These are phyloP conservation scores for Apodemus agrarius DNA, from an alignment of 2,797 vertebrate species.

Conservation along the genomic window DNA sequence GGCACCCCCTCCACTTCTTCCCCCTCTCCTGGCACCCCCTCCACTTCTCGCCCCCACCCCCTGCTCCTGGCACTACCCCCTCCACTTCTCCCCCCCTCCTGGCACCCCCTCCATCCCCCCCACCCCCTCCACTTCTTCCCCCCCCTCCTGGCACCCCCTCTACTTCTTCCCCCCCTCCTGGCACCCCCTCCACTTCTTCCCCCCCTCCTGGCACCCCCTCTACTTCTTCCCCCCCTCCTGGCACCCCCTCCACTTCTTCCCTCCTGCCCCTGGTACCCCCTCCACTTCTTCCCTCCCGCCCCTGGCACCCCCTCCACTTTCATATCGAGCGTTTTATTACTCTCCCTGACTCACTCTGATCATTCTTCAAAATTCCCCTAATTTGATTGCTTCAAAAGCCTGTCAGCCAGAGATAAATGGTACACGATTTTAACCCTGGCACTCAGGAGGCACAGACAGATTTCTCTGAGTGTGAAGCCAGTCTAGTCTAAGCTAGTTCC, in stretches of 20 bases:
- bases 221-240: not conserved
- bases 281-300: not conserved
- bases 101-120: not conserved
- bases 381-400: slow-evolving; percentile 32
- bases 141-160: not conserved
- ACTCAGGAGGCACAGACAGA: not conserved
- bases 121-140: no score
- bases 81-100: not conserved
- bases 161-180: not conserved
- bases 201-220: not conserved
- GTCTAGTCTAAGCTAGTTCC: not conserved
- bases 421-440: not conserved
- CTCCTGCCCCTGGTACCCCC: not conserved
- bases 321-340: not conserved
- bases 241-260: not conserved
- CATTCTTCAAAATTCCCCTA: slow-evolving; percentile 42
- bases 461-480: not conserved
- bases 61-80: not conserved
- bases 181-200: not conserved
- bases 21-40: not conserved
- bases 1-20: not conserved
- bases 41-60: not conserved
- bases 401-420: not conserved
- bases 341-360: not conserved
- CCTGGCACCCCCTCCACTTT: not conserved